Evolutionary conservation across 2,888 invertebrate species (phyloP).

Genomic region (Xanthorhoe spadicearia): DNA sequence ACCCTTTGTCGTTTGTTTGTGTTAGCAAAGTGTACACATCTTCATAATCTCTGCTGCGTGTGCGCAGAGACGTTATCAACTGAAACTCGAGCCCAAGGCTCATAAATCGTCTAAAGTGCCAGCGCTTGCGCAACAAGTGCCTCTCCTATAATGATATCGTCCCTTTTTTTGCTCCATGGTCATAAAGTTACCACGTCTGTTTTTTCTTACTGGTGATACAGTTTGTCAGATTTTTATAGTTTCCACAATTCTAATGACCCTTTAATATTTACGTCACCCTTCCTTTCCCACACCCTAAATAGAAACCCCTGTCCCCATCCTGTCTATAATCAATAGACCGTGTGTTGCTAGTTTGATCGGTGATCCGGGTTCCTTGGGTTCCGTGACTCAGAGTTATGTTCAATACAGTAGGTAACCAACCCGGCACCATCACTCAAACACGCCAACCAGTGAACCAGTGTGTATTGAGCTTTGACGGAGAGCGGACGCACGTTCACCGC

Average conservation of each 20-base stretch:
- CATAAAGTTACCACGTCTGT: conserved; percentile 8
- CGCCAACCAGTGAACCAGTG: conserved; percentile 57
- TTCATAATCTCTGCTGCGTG: conserved; percentile 60
- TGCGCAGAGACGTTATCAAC: conserved; percentile 74
- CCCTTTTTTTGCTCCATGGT: conserved; percentile 44
- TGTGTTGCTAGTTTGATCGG: conserved; percentile 67
- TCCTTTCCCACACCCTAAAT: conserved; percentile 53
- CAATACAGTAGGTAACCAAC: conserved; percentile 66
- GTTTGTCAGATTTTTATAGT: conserved; percentile 19
- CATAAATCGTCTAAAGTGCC: conserved; percentile 75
- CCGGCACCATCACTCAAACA: conserved; percentile 56
- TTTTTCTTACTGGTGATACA: conserved; percentile 12
- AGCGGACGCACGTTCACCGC: conserved; percentile 65
- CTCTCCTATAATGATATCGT: conserved; percentile 58
- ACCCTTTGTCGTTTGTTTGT: conserved; percentile 60
- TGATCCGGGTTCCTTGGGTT: conserved; percentile 74
- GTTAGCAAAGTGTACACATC: conserved; percentile 58
- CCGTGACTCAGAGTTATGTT: conserved; percentile 72
- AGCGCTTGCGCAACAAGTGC: conserved; percentile 77
- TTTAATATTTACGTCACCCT: conserved; percentile 28
- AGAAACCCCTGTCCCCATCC: conserved; percentile 57
- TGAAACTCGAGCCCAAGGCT: conserved; percentile 72
- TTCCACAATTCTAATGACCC: conserved; percentile 23
- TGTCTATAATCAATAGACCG: conserved; percentile 67
- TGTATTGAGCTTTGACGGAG: conserved; percentile 62